phyloP scores from a whole-genome alignment of 2,888 invertebrate genomes.

The Galeruca laticollis region DNA sequence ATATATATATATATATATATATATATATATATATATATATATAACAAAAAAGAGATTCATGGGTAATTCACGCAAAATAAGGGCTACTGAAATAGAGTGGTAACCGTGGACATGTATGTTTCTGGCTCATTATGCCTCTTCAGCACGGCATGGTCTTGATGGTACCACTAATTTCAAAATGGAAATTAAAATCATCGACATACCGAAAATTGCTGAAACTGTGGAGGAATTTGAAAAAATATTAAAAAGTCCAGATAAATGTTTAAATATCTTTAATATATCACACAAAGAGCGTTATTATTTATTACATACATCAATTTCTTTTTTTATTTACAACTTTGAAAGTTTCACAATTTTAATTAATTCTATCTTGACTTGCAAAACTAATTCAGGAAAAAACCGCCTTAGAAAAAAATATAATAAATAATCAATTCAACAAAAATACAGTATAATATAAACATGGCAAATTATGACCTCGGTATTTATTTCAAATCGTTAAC shows the following conservation, averaged over 20 bases:
- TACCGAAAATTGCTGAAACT: no score
- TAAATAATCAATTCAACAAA: conserved; percentile 45
- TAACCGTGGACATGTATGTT: no score
- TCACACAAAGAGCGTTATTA: conserved; percentile 66
- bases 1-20: no score
- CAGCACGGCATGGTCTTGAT: no score
- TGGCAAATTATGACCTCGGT: conserved; percentile 46
- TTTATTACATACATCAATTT: conserved; percentile 66
- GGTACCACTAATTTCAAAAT: no score
- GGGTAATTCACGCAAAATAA: no score
- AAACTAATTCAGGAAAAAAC: conserved; percentile 48
- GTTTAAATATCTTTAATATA: conserved; percentile 67
- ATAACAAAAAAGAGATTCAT: no score
- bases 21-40: no score
- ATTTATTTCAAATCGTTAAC: conserved; percentile 23
- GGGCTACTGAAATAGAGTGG: no score
- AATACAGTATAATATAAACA: conserved; percentile 49
- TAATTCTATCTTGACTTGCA: conserved; percentile 55
- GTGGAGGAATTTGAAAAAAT: no score
- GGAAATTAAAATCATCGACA: no score
- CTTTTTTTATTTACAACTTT: conserved; percentile 64
- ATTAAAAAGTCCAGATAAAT: conserved; percentile 50
- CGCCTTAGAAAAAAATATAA: conserved; percentile 47
- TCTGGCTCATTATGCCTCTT: no score
- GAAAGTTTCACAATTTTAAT: conserved; percentile 58